phyloP scores from a whole-genome alignment of 2,113 vertebrate genomes.

The Halcyon malimbica region DNA sequence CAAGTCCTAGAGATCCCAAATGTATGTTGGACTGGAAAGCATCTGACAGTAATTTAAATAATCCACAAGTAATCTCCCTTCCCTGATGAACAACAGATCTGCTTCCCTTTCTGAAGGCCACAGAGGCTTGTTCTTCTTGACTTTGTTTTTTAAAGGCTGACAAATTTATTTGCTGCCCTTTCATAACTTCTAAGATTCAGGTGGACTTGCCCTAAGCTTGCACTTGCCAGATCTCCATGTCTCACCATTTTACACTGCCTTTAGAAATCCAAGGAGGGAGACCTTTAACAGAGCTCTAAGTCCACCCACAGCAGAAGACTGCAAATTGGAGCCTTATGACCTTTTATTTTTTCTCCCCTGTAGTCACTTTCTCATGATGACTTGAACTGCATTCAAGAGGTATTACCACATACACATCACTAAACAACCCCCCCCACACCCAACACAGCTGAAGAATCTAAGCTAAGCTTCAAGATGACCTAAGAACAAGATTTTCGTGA shows the following conservation, averaged over 20 bases:
- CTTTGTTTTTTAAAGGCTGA: not conserved
- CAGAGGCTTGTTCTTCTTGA: not conserved
- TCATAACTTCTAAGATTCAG: not conserved
- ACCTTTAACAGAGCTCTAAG: not conserved
- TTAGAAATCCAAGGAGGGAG: not conserved
- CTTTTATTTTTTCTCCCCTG: not conserved
- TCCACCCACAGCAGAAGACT: not conserved
- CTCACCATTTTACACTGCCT: fast-evolving
- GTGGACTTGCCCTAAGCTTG: not conserved
- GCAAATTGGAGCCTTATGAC: not conserved
- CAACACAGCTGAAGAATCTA: not conserved
- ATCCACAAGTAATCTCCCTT: not conserved
- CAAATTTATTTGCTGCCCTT: not conserved
- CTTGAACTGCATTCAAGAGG: not conserved
- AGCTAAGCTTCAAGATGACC: not conserved
- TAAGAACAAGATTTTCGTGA: not conserved
- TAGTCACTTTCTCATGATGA: not conserved
- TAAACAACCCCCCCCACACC: not conserved
- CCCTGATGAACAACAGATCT: not conserved
- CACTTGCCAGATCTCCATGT: not conserved
- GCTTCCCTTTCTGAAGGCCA: not conserved
- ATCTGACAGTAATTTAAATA: not conserved
- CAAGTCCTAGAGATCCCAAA: not conserved
- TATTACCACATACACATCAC: not conserved
- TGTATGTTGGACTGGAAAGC: not conserved